A percentile compares a stretch with the other conserved stretches of the same genome.
These are phyloP conservation scores for Mercenaria mercenaria DNA, from an alignment of 1,140 invertebrate species.

Conservation along the genomic window DNA sequence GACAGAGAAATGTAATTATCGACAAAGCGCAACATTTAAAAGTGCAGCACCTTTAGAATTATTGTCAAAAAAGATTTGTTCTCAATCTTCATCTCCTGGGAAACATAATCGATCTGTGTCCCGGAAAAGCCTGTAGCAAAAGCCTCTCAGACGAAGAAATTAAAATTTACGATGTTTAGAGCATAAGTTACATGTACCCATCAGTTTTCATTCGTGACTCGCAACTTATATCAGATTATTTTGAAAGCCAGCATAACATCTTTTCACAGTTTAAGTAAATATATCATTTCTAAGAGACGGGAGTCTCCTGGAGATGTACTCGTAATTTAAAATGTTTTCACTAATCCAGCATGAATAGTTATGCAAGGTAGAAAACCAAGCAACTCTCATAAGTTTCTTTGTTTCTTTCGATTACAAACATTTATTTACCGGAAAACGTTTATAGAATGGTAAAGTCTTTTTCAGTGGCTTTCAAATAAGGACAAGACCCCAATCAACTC, in stretches of 20 bases:
- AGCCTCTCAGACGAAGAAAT: background rate
- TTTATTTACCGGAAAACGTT: too few relatives aligned
- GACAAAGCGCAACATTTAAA: too few relatives aligned
- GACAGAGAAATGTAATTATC: too few relatives aligned
- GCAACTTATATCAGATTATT: background rate
- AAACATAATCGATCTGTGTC: background rate
- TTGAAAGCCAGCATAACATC: background rate
- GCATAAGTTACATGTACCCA: background rate
- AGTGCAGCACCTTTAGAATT: too few relatives aligned
- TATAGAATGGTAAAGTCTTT: too few relatives aligned
- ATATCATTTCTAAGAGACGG: background rate
- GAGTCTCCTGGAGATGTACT: background rate
- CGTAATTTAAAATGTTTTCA: background rate
- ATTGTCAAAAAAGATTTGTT: background rate
- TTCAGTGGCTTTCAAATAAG: too few relatives aligned
- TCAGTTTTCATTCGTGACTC: background rate
- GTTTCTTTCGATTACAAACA: too few relatives aligned
- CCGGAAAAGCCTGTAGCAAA: background rate
- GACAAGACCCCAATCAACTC: too few relatives aligned
- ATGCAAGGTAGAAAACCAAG: background rate
- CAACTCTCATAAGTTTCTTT: too few relatives aligned
- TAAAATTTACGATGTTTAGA: background rate
- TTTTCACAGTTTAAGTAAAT: background rate
- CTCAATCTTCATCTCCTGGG: background rate
- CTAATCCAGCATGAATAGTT: background rate